phyloP scores from a whole-genome alignment of 2,797 vertebrate species.

The Thamnophis elegans region DNA sequence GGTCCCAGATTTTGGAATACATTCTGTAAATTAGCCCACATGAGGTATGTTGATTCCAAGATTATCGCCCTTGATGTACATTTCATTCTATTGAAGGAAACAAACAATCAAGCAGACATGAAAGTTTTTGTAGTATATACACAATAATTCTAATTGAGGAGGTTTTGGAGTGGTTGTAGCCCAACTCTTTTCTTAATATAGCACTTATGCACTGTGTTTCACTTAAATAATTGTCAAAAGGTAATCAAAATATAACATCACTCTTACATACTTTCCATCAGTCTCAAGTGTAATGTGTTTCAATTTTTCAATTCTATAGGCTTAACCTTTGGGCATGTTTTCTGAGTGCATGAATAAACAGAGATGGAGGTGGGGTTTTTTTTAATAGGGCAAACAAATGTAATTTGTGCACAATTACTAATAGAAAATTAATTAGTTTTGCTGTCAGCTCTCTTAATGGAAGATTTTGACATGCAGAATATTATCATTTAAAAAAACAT shows the following conservation, averaged over 20 bases:
- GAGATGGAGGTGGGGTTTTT: not conserved
- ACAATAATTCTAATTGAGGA: not conserved
- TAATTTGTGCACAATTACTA: not conserved
- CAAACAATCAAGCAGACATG: not conserved
- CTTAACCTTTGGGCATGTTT: not conserved
- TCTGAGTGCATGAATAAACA: not conserved
- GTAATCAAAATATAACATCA: not conserved
- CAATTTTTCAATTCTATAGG: not conserved
- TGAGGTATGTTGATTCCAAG: not conserved
- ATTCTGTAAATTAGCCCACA: not conserved
- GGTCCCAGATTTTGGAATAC: not conserved
- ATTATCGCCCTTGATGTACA: not conserved
- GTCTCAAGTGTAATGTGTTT: not conserved
- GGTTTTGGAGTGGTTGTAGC: not conserved
- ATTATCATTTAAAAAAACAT: not conserved
- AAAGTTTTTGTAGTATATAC: not conserved
- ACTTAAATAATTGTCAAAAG: not conserved
- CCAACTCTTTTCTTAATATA: not conserved
- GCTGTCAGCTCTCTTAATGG: not conserved
- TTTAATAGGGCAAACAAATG: not conserved
- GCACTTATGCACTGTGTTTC: not conserved
- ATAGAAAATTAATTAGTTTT: not conserved
- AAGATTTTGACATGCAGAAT: not conserved
- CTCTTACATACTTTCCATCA: not conserved
- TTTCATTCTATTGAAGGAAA: not conserved